phyloP scores from a whole-genome alignment of 2,888 invertebrate species.

The Mythimna vitellina region DNA sequence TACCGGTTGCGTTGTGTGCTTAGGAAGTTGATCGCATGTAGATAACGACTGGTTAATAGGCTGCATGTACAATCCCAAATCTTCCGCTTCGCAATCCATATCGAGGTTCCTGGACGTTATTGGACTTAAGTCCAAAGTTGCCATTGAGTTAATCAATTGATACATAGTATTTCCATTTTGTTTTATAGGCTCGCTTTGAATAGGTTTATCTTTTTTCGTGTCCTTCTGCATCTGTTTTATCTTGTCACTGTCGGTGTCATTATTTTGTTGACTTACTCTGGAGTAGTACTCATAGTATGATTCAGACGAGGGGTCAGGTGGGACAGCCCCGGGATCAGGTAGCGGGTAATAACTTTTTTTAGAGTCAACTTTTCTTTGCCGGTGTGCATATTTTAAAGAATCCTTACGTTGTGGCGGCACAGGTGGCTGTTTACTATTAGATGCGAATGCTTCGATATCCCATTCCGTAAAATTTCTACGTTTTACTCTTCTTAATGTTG shows the following conservation, averaged over 20 bases:
- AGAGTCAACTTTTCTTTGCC: constrained; percentile 87
- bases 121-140: constrained; percentile 84
- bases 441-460: constrained; percentile 87
- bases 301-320: constrained; percentile 86
- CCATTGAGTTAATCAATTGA: constrained; percentile 87
- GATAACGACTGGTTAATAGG: constrained; percentile 86
- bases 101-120: constrained; percentile 81
- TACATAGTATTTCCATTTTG: constrained; percentile 82
- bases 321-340: constrained; percentile 87
- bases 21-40: constrained; percentile 87
- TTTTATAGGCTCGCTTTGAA: constrained; percentile 64
- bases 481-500: constrained; percentile 90
- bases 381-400: constrained; percentile 88
- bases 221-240: constrained; percentile 84
- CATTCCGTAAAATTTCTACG: constrained; percentile 90
- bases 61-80: constrained; percentile 87
- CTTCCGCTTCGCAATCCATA: constrained; percentile 84
- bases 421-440: constrained; percentile 83
- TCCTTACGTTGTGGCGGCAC: constrained; percentile 86
- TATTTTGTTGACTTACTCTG: constrained; percentile 88
- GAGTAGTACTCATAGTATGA: constrained; percentile 89
- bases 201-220: constrained; percentile 76
- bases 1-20: constrained; percentile 81
- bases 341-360: constrained; percentile 84
- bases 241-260: constrained; percentile 88